phyloP scores from a whole-genome alignment of 1,140 invertebrate genomes.

The Pseudachorutes palmiensis region DNA sequence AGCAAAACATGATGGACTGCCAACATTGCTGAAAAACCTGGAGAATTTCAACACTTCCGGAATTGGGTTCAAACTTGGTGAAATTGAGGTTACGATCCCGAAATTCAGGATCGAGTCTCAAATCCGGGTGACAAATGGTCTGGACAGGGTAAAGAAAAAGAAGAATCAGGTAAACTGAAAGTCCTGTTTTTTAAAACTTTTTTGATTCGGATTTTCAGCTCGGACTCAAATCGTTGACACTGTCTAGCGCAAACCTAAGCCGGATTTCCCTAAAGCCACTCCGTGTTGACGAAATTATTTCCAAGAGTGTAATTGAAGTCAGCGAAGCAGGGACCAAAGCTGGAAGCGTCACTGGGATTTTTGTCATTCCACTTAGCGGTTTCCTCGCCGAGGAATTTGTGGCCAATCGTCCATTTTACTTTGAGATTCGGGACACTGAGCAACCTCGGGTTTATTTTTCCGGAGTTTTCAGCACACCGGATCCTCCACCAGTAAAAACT shows the following conservation, averaged over 20 bases:
- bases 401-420: slow-evolving; percentile 11
- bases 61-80: slow-evolving; percentile 1
- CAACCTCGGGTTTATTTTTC: not conserved
- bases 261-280: not conserved
- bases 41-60: not conserved
- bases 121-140: not conserved
- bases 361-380: slow-evolving; percentile 8
- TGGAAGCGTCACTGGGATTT: not conserved
- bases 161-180: not conserved
- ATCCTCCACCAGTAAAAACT: not conserved
- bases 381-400: not conserved
- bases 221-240: not conserved
- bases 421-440: not conserved
- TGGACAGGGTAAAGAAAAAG: not conserved
- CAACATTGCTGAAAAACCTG: not conserved
- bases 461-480: not conserved
- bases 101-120: slow-evolving; percentile 14
- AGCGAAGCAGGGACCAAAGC: not conserved
- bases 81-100: slow-evolving; percentile 1
- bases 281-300: slow-evolving; percentile 13
- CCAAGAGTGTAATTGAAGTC: slow-evolving; percentile 6
- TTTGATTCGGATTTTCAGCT: not conserved
- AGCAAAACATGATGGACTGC: not conserved
- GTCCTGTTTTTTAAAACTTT: not conserved
- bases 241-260: not conserved